Base-by-base conservation (phyloP, 2,888 invertebrate species). In the Melipona bicolor region DNA sequence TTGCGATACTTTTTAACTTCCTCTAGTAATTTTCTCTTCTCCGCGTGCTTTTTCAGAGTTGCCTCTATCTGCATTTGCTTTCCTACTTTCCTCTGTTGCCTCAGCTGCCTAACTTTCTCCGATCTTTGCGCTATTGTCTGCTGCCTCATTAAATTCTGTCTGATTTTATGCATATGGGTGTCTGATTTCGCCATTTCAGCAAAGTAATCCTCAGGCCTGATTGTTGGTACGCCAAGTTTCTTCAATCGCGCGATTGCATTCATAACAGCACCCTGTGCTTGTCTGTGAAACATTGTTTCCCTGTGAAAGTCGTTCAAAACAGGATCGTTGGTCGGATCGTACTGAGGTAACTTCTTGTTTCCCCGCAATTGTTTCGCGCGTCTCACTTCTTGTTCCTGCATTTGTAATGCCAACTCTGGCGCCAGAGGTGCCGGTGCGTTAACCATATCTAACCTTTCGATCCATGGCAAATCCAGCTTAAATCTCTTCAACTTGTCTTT, bases 101-200 rank as follows among this genome's bases (percentile, higher is more conserved):
- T 95, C 32, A 99, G 95, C 92, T 99, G 98, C 87, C 98, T 96
- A 0, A 98, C 97, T 93, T 98, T 97, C 93, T 99, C 99, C 0
- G 97, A 97, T 87, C 97, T 96, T 76, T 98, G 98, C 89, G 98
- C 97, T 21, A 97, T 97, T 21, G 97, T 96, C 92, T 99, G 98
- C 93, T 98, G 98, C 43, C 97, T 96, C 95, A 98, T 96, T 50
- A 99, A 94, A 92, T 97, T 97, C 92, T 97, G 96, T 70, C 98
- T 96, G 0, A 99, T 97, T 95, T 98, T 99, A 92, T 99, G 98
- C 99, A 99, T 99, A 92, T 99, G 99, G 54, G 96, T 96, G 95
- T 99, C 99, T 21, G 98, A 96, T 94, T 99, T 99, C 0, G 98
- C 98, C 99, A 99, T 99, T 95, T 99, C 98, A 0, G 99, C 99